phyloP scores from a whole-genome alignment of 2,113 vertebrate genomes.

The Poecilia latipinna region DNA sequence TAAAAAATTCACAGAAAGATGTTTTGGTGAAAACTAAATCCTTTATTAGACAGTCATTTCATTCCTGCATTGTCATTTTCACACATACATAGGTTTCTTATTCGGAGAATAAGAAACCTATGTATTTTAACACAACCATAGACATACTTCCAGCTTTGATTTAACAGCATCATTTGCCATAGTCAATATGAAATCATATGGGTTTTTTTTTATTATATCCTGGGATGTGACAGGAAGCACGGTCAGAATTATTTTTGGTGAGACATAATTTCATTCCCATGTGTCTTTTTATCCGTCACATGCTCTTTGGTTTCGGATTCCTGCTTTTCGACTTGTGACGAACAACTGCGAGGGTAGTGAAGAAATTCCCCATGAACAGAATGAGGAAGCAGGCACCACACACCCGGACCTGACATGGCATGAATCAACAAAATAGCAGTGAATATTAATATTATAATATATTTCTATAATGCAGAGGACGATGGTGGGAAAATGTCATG shows the following conservation, averaged over 20 bases:
- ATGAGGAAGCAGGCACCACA: constrained; percentile 88
- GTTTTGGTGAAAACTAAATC: too few relatives aligned
- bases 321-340: constrained; percentile 89
- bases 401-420: constrained; percentile 84
- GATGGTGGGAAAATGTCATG: not conserved
- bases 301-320: constrained; percentile 78
- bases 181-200: not conserved
- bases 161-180: not conserved
- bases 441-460: not conserved
- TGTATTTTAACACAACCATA: not conserved
- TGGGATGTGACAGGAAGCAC: not conserved
- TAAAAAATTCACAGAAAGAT: too few relatives aligned
- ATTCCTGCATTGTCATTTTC: not conserved
- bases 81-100: not conserved
- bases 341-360: constrained; percentile 91
- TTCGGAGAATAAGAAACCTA: not conserved
- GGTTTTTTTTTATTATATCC: not conserved
- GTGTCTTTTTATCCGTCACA: constrained; percentile 44
- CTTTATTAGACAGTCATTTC: constrained; percentile 5
- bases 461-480: not conserved
- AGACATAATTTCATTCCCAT: not conserved
- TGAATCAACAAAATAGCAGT: not conserved
- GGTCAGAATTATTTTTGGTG: not conserved
- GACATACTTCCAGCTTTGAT: not conserved
- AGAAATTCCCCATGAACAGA: constrained; percentile 94